Evolutionary conservation across 2,797 vertebrate genomes (phyloP).

Genomic region (Heliangelus exortis): DNA sequence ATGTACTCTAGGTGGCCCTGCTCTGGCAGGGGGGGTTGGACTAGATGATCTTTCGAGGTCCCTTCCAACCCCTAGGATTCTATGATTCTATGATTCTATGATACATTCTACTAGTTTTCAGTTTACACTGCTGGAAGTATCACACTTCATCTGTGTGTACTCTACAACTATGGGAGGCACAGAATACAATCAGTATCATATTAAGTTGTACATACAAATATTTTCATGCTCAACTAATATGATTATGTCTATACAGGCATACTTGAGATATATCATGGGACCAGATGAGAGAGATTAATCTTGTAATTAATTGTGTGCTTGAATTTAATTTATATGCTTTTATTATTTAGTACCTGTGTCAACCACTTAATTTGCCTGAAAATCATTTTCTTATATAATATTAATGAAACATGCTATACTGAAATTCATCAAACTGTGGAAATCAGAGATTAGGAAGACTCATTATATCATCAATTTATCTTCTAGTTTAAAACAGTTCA

Average conservation of each 20-base stretch:
- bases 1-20: no score
- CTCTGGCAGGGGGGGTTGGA: no score
- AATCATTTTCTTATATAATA: slow-evolving; percentile 48
- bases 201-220: not conserved
- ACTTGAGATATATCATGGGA: not conserved
- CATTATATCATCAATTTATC: slow-evolving; percentile 16
- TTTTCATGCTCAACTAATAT: not conserved
- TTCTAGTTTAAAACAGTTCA: slow-evolving; percentile 2
- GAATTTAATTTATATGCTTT: slow-evolving; percentile 50
- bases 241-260: not conserved
- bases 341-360: slow-evolving; percentile 69
- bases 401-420: slow-evolving; percentile 47
- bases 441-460: slow-evolving; percentile 44
- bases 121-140: not conserved
- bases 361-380: slow-evolving; percentile 60
- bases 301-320: slow-evolving; percentile 47
- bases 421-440: slow-evolving; percentile 56
- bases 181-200: not conserved
- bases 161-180: not conserved
- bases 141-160: not conserved
- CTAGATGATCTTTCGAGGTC: no score
- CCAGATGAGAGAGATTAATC: slow-evolving; percentile 8
- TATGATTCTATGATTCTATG: no score
- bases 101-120: not conserved
- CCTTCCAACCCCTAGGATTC: no score